Conservation (phyloP, 1,140 invertebrate species). For the Microplitis mediator region DNA sequence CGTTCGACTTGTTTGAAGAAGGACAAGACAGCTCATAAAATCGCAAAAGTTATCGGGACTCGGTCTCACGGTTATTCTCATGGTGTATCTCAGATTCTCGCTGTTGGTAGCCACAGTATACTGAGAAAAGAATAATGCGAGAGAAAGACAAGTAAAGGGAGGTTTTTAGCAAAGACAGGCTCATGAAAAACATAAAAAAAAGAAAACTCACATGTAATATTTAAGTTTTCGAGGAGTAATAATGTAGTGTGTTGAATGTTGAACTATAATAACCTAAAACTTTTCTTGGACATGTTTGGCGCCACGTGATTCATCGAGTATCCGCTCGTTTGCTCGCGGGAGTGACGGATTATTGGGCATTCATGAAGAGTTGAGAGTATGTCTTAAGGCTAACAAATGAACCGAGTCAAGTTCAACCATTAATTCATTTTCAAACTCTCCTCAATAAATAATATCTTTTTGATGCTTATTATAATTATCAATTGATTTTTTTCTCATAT, state of each 20-base stretch:
- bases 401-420: slow-evolving; percentile 5
- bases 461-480: slow-evolving; percentile 17
- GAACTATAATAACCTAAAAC: neutral
- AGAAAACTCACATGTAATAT: neutral
- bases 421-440: slow-evolving; percentile 18
- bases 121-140: neutral
- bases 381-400: slow-evolving; percentile 23
- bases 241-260: neutral
- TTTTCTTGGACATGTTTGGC: slow-evolving; percentile 21
- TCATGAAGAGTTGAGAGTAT: slow-evolving; percentile 21
- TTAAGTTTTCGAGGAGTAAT: neutral
- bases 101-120: slow-evolving; percentile 10
- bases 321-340: slow-evolving; percentile 9
- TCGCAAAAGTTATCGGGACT: slow-evolving; percentile 26
- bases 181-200: neutral
- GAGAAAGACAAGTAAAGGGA: neutral
- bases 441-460: slow-evolving; percentile 14
- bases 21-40: slow-evolving; percentile 31
- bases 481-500: neutral
- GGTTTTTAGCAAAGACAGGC: neutral
- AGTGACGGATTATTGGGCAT: slow-evolving; percentile 30
- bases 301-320: slow-evolving; percentile 27
- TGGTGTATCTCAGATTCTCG: neutral
- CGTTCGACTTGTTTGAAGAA: slow-evolving; percentile 9
- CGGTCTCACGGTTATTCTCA: slow-evolving; percentile 24